phyloP scores from a whole-genome alignment of 2,797 vertebrate species.

The Esox masquinongy region DNA sequence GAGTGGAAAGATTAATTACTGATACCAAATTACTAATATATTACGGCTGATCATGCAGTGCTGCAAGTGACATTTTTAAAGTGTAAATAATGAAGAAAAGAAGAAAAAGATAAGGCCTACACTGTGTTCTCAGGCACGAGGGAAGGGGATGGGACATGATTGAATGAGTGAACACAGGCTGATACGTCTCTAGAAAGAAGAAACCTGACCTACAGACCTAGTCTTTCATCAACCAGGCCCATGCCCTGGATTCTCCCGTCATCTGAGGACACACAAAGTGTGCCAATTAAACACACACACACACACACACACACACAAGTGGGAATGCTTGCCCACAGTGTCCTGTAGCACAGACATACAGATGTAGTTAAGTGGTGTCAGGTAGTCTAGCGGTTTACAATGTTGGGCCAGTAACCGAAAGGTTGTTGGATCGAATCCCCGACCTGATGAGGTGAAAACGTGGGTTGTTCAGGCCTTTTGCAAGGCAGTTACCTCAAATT shows the following conservation, averaged over 20 bases:
- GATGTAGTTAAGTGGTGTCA: too few species aligned
- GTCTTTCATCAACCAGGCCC: conserved; percentile 22
- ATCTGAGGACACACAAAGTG: not conserved
- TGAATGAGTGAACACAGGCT: not conserved
- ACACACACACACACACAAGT: conserved; percentile 11
- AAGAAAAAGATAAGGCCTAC: not conserved
- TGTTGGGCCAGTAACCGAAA: too few species aligned
- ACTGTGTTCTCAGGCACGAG: not conserved
- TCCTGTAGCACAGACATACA: not conserved
- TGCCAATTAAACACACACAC: not conserved
- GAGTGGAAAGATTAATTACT: not conserved
- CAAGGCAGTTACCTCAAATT: too few species aligned
- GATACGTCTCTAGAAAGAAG: not conserved
- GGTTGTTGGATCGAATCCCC: too few species aligned
- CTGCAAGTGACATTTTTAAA: not conserved
- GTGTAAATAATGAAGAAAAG: too few species aligned
- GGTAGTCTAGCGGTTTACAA: too few species aligned
- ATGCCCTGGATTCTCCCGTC: conserved; percentile 48
- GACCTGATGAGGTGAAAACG: too few species aligned
- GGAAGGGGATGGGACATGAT: not conserved
- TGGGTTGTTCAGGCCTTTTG: too few species aligned
- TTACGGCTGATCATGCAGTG: not conserved
- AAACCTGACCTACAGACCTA: conserved; percentile 13
- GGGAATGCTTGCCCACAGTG: conserved; percentile 2
- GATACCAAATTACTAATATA: not conserved